Base-by-base conservation (phyloP, 2,888 invertebrate species). In the Syritta pipiens region DNA sequence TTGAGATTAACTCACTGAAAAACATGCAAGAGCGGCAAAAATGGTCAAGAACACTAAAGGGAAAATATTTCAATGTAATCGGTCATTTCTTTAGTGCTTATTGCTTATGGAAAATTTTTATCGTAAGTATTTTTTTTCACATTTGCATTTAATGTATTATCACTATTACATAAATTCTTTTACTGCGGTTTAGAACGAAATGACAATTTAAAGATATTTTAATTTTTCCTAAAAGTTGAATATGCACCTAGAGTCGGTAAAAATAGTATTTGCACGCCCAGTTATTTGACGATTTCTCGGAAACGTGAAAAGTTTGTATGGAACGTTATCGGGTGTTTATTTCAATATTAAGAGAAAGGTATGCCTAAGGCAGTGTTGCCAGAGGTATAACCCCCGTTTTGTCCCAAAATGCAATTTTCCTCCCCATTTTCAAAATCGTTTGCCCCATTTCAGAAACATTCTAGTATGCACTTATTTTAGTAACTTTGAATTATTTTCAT, bases 81-180 rank as follows among this genome's bases (percentile, higher is more conserved):
- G 99, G 99, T 0, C 97, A 99, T 86, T 98, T 99, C 89, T 99
- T 99, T 90, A 99, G 98, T 1, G 90, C 97, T 0, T 99, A 99
- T 86, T 99, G 99, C 88, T 91, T 97, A 75, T 99, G 98, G 97
- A 99, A 99, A 91, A 99, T 99, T 87, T 96, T 99, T 88, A 99
- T 99, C 89, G 97, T 98, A 89, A 93, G 95, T 91, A 79, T 32
- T 6, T 4, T 42, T 12, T 10, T 46, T 7, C 5, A 28, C 1
- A 17, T n/a, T n/a, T n/a, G n/a, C n/a, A n/a, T n/a, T n/a, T n/a
- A n/a, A n/a, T n/a, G n/a, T n/a, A n/a, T n/a, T n/a, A n/a, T n/a
- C n/a, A n/a, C n/a, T n/a, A n/a, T n/a, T n/a, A n/a, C n/a, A n/a
- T n/a, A n/a, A n/a, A n/a, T n/a, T n/a, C n/a, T n/a, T n/a, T n/a